Evolutionary conservation across 2,113 vertebrate species (phyloP).

Genomic region (Gila orcuttii): DNA sequence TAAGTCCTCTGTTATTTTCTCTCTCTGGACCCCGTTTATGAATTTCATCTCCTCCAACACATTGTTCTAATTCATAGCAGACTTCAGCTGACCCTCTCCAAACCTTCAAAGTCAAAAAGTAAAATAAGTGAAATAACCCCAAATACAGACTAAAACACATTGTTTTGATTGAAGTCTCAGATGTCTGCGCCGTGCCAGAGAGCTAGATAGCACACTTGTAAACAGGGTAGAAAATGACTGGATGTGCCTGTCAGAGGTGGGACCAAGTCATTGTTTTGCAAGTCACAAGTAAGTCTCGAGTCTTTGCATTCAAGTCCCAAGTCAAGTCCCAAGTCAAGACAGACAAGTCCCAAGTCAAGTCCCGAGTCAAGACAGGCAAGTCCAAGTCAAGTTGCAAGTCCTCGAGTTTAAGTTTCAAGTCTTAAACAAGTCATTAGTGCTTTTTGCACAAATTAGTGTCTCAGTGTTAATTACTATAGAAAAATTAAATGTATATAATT

Average conservation of each 20-base stretch:
- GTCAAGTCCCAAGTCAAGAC: no score
- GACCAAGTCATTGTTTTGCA: no score
- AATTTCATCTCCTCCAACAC: slow-evolving; percentile 61
- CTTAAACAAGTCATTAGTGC: no score
- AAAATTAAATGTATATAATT: no score
- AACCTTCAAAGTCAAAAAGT: slow-evolving; percentile 70
- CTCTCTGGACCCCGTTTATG: background rate
- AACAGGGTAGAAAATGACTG: slow-evolving; percentile 19
- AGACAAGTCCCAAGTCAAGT: no score
- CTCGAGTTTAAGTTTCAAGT: no score
- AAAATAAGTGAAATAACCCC: slow-evolving; percentile 64
- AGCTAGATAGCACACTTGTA: background rate
- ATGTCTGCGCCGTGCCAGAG: background rate
- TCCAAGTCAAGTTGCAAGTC: no score
- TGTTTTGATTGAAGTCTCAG: background rate
- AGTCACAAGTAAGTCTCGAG: no score
- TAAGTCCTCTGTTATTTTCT: slow-evolving; percentile 8
- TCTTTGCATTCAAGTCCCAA: no score
- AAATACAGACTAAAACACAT: slow-evolving; percentile 57
- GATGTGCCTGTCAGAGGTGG: background rate
- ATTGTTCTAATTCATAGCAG: slow-evolving; percentile 71
- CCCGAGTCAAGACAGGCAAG: no score
- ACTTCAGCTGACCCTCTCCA: slow-evolving; percentile 65
- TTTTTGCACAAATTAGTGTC: no score
- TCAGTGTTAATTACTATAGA: no score